Base-by-base conservation (phyloP, 2,888 invertebrate genomes). In the Acanthosoma haemorrhoidale region DNA sequence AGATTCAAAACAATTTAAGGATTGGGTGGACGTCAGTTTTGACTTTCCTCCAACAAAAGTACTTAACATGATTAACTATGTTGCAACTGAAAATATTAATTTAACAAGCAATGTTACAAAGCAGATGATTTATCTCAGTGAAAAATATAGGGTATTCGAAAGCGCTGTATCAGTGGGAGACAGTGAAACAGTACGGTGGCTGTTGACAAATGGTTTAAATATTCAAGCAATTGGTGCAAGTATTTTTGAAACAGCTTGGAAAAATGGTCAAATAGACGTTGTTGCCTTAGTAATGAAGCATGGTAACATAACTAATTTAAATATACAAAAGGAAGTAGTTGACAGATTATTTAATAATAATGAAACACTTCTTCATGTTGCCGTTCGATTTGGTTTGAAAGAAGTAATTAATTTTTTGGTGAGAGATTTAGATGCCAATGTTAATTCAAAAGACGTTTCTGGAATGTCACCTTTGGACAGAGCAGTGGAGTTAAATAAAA, bases 331-430 rank as follows among this genome's bases (percentile, higher is more conserved):
- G 8, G 8, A 21, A n/a, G 15, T 29, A 15, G 16, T 64, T 0
- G 41, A 41, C 21, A 8, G 21, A 4, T 15, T 1, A 41, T 64
- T 39, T 41, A 0, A 25, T 38, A 31, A 64, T 25, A 64, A 64
- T 36, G 38, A 39, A 41, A 64, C 64, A 21, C 39, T 64, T 15
- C 29, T 64, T 6, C 64, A 64, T 25, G 4, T 64, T 41, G 64
- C 64, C n/a, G 64, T 39, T n/a, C 13, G 8, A n/a, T 8, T 3
- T 4, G 64, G 29, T 9, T 31, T 41, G 9, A 15, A 39, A 5
- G 6, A 64, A 16, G 16, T 21, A 16, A 16, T 41, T 2, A 29
- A 41, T 8, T 29, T 25, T 11, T 9, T 64, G 11, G 16, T 64
- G 18, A 25, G 13, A 4, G 3, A 41, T 21, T 15, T 39, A 13